phyloP scores from a whole-genome alignment of 2,888 invertebrate species.

The Spicauda simplicius region DNA sequence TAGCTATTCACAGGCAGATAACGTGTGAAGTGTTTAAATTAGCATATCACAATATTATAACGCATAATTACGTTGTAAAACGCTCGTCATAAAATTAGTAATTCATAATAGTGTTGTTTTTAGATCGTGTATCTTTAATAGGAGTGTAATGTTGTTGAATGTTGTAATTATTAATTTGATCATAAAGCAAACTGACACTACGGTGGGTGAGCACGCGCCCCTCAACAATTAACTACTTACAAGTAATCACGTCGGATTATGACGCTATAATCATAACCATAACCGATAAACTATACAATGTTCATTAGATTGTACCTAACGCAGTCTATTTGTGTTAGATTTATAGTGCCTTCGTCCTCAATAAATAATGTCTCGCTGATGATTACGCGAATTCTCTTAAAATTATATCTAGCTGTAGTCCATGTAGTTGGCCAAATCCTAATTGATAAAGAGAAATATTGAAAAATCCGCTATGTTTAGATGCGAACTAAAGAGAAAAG shows the following conservation, averaged over 20 bases:
- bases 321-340: too few species aligned
- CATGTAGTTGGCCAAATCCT: too few species aligned
- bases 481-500: too few species aligned
- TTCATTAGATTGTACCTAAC: too few species aligned
- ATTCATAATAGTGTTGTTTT: conserved; percentile 79
- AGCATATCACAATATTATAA: conserved; percentile 71
- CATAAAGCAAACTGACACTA: conserved; percentile 66
- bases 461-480: too few species aligned
- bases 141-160: conserved; percentile 52
- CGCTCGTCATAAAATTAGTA: conserved; percentile 71
- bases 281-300: not conserved
- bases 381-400: too few species aligned
- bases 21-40: conserved; percentile 68
- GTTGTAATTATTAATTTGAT: conserved; percentile 76
- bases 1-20: conserved; percentile 42
- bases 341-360: too few species aligned
- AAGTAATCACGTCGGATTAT: conserved; percentile 34
- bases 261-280: conserved; percentile 35
- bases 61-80: conserved; percentile 70
- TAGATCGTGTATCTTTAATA: conserved; percentile 74
- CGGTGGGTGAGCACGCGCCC: conserved; percentile 59
- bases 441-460: too few species aligned
- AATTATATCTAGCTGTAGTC: too few species aligned
- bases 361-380: too few species aligned
- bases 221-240: conserved; percentile 39